Conservation (phyloP, 2,797 vertebrate genomes). For the Caiman crocodilus region DNA sequence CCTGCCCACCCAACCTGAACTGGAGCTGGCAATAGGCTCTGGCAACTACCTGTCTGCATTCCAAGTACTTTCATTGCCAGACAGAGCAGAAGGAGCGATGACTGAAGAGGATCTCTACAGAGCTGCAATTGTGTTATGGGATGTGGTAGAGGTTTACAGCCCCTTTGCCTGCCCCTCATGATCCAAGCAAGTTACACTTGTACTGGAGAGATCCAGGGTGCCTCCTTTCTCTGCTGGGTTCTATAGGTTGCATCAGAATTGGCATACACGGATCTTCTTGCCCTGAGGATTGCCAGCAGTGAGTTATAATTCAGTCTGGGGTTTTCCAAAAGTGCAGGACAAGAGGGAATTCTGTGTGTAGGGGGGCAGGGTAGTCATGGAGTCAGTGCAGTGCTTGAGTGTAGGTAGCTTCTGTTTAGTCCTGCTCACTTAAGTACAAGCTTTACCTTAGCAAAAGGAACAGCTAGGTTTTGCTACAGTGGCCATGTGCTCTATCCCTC, state of each 20-base stretch:
- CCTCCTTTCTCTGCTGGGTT: neutral
- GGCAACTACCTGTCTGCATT: neutral
- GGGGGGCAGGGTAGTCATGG: neutral
- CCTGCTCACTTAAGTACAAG: rapidly evolving
- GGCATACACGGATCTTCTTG: neutral
- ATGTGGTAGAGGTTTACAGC: neutral
- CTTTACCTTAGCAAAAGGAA: neutral
- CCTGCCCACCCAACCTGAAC: constrained; percentile 58
- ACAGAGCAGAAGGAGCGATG: constrained; percentile 38
- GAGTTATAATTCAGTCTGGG: neutral
- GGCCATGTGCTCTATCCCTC: too few species aligned
- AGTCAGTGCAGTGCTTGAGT: neutral
- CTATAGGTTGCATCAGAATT: rapidly evolving
- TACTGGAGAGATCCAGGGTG: neutral
- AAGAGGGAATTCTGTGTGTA: rapidly evolving
- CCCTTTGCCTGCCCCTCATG: neutral
- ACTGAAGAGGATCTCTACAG: neutral
- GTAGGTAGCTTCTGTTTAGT: rapidly evolving
- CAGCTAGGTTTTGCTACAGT: neutral
- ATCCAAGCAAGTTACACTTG: too few species aligned
- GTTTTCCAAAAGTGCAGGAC: too few species aligned
- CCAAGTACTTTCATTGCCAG: constrained; percentile 43
- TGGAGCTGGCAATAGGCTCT: constrained; percentile 6
- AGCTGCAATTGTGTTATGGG: neutral
- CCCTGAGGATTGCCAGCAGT: neutral